Percentiles rank a stretch among this genome's conserved stretches.
phyloP scores from a whole-genome alignment of 2,797 vertebrate genomes.

The Tapirus indicus region DNA sequence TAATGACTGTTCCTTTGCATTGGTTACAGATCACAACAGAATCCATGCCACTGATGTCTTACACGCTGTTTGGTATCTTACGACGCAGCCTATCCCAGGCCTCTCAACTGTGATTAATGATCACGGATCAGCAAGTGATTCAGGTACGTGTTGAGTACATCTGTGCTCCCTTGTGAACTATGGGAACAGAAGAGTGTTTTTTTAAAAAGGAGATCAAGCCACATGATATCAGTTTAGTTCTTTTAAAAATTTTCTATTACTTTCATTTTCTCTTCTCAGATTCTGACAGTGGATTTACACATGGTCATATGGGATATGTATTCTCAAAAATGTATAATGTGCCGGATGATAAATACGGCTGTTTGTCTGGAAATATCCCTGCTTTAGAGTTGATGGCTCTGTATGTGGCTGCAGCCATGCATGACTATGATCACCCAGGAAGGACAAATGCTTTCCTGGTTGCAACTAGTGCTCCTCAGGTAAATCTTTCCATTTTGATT shows the following conservation, averaged over 20 bases:
- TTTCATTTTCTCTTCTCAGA: slow-evolving; percentile 87
- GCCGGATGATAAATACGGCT: slow-evolving; percentile 95
- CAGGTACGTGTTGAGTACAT: slow-evolving; percentile 89
- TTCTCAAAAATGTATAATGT: slow-evolving; percentile 95
- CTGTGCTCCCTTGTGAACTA: not conserved
- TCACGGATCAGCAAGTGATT: slow-evolving; percentile 95
- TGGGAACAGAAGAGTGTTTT: not conserved
- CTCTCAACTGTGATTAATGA: slow-evolving; percentile 93
- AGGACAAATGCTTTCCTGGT: slow-evolving; percentile 99
- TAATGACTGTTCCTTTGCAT: not conserved
- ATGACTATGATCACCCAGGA: slow-evolving; percentile 98
- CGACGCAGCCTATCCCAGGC: slow-evolving; percentile 96
- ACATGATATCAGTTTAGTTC: not conserved
- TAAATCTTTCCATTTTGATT: slow-evolving; percentile 71
- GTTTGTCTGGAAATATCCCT: slow-evolving; percentile 97
- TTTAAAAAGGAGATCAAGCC: not conserved
- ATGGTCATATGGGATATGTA: slow-evolving; percentile 96
- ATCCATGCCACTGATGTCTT: slow-evolving; percentile 99
- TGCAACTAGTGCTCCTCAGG: slow-evolving; percentile 97
- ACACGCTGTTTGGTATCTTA: slow-evolving; percentile 99
- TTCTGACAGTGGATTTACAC: slow-evolving; percentile 96
- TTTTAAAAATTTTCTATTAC: not conserved
- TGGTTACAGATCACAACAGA: slow-evolving; percentile 96
- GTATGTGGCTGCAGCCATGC: slow-evolving; percentile 99
- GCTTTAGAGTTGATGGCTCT: slow-evolving; percentile 98